Evolutionary conservation across 1,140 invertebrate species (phyloP), one percentile per base, ranked within the genome.

Genomic region (Apis mellifera): DNA sequence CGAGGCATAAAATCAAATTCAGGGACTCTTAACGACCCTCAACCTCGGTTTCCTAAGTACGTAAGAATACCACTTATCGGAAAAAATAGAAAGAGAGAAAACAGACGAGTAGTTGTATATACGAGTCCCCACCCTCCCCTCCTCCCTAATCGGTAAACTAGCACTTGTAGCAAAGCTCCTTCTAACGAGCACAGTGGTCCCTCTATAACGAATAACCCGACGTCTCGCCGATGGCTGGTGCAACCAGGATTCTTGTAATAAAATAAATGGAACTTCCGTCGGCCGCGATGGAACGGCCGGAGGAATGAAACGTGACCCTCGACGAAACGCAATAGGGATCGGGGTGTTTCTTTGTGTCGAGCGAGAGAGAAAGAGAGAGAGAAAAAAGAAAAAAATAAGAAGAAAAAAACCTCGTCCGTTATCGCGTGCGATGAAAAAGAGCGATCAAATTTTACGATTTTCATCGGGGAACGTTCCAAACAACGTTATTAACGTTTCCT

Each of bases 251-350:
- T 66, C 70, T 65, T 48, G 52, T 74, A 80, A 74, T 80, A 80
- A 80, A 80, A 80, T 80, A 80, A 80, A 80, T 80, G 70, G 32
- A 50, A 74, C 78, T 80, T 80, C 70, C 78, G 52, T 57, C n/a
- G 17, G 2, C 42, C n/a, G 1, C 2, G 70, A 7, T 57, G 60
- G 57, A 74, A 70, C 42, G 70, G 19, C 17, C n/a, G 32, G 60
- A 57, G 78, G 66, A 80, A 74, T 57, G 78, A 80, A 80, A 80
- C 42, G 60, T 73, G 70, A 80, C 60, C 26, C 69, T 52, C 50
- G 21, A 73, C 32, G 32, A 65, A n/a, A 42, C 70, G 52, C 42
- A 54, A 64, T 17, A 42, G 68, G 68, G 68, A 60, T 64, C 55
- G 12, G 48, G 42, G 50, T 79, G 72, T 64, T 69, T 79, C 64